Evolutionary conservation across 2,797 vertebrate species (phyloP).

Genomic region (Helicolenus hilgendorfi): DNA sequence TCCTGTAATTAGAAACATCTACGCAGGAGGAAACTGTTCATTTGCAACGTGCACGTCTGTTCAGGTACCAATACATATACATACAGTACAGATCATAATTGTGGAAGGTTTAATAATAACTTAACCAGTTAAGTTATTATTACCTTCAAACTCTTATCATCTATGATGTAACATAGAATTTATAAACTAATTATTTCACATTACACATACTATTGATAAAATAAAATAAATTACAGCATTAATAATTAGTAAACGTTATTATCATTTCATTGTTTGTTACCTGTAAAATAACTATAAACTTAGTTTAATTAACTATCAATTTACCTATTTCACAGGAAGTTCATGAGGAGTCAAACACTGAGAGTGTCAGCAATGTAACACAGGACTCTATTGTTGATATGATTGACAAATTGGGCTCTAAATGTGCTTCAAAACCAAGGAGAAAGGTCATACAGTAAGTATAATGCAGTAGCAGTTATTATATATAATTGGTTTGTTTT

Average conservation of each 20-base stretch:
- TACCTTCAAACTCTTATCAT: too few relatives aligned
- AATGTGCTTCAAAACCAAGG: constrained; percentile 40
- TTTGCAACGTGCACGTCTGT: constrained; percentile 47
- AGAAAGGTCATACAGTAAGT: constrained; percentile 70
- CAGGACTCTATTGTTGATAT: constrained; percentile 40
- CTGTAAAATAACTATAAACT: too few relatives aligned
- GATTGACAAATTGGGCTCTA: constrained; percentile 68
- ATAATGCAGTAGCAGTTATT: background rate
- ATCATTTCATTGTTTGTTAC: too few relatives aligned
- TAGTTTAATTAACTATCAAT: too few relatives aligned
- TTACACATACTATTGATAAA: too few relatives aligned
- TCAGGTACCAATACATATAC: constrained; percentile 50
- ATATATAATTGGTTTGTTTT: background rate
- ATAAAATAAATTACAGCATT: too few relatives aligned
- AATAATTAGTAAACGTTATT: too few relatives aligned
- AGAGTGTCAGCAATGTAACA: background rate
- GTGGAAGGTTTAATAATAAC: background rate
- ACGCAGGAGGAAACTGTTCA: constrained; percentile 79
- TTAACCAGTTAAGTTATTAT: background rate
- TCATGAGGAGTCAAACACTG: background rate
- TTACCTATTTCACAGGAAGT: constrained; percentile 3
- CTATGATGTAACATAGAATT: too few relatives aligned
- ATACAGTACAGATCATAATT: fast-evolving
- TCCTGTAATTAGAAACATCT: constrained; percentile 49
- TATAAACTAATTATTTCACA: too few relatives aligned